Evolutionary conservation across 2,888 invertebrate species (phyloP).

Genomic region (Halocaridina rubra): DNA sequence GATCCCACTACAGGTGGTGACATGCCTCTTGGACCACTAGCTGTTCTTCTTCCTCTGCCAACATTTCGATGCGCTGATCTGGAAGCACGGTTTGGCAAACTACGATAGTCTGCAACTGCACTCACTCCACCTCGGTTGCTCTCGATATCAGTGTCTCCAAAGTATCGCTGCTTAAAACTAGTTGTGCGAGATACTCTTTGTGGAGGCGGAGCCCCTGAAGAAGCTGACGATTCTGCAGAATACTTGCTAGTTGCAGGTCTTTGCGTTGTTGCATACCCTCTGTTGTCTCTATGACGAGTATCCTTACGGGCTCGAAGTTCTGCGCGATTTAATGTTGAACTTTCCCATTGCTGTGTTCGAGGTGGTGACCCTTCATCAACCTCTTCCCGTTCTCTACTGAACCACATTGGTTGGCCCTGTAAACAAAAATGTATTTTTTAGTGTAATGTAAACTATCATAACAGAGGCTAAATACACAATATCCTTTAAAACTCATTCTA

Average conservation of each 20-base stretch:
- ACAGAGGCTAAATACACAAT: too few species aligned
- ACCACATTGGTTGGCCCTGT: slow-evolving; percentile 23
- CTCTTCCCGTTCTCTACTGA: slow-evolving; percentile 9
- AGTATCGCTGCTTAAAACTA: slow-evolving; percentile 60
- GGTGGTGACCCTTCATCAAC: not conserved
- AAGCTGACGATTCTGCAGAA: slow-evolving; percentile 38
- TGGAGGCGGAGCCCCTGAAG: slow-evolving; percentile 13
- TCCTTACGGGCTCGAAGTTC: slow-evolving; percentile 23
- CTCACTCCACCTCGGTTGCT: slow-evolving; percentile 24
- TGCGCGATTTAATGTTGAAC: slow-evolving; percentile 46
- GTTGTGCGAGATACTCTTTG: slow-evolving; percentile 18
- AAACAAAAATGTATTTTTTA: not conserved
- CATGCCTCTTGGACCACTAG: slow-evolving; percentile 22
- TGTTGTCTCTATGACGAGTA: not conserved
- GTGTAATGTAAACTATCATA: too few species aligned
- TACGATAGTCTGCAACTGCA: slow-evolving; percentile 51
- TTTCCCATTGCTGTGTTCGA: slow-evolving; percentile 43
- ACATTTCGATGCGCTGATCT: slow-evolving; percentile 3
- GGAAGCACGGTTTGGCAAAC: slow-evolving; percentile 45
- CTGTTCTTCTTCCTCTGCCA: not conserved
- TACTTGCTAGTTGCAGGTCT: not conserved
- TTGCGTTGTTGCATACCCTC: slow-evolving; percentile 12
- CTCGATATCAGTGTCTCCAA: slow-evolving; percentile 61
- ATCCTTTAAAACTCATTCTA: too few species aligned
- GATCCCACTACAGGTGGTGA: slow-evolving; percentile 43